These are phyloP conservation scores for Etheostoma cragini DNA, from an alignment of 2,113 vertebrate species.

Conservation along the genomic window DNA sequence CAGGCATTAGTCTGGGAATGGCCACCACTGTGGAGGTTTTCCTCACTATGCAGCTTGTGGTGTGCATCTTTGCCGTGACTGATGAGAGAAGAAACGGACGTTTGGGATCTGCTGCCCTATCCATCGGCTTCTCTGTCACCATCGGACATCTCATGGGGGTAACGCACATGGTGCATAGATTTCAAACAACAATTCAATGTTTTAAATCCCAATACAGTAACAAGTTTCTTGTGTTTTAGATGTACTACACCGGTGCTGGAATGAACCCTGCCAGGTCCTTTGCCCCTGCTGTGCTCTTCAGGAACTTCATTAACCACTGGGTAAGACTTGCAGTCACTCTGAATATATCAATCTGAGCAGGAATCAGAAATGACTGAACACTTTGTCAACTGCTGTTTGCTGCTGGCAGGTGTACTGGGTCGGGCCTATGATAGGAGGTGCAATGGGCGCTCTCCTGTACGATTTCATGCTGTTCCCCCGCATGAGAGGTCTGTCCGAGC, in stretches of 20 bases:
- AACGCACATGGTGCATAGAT: constrained; percentile 62
- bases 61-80: constrained; percentile 92
- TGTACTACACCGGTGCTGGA: constrained; percentile 93
- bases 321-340: constrained; percentile 78
- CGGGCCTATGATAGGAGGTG: constrained; percentile 91
- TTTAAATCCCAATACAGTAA: background rate
- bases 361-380: background rate
- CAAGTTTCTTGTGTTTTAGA: constrained; percentile 79
- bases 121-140: constrained; percentile 93
- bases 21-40: constrained; percentile 93
- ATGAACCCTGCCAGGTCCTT: constrained; percentile 97
- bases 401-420: constrained; percentile 92
- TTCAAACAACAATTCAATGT: background rate
- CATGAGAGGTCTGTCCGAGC: constrained; percentile 90
- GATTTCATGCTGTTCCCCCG: constrained; percentile 94
- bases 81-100: constrained; percentile 92
- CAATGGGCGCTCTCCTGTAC: constrained; percentile 89
- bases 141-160: constrained; percentile 95
- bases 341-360: background rate
- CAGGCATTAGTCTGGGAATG: constrained; percentile 90
- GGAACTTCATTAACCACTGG: constrained; percentile 96
- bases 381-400: constrained; percentile 26
- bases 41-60: constrained; percentile 91
- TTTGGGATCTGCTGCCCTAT: constrained; percentile 89
- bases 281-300: constrained; percentile 92